Evolutionary conservation across 2,113 vertebrate genomes (phyloP).

Genomic region (Neodontobutis hainanensis): DNA sequence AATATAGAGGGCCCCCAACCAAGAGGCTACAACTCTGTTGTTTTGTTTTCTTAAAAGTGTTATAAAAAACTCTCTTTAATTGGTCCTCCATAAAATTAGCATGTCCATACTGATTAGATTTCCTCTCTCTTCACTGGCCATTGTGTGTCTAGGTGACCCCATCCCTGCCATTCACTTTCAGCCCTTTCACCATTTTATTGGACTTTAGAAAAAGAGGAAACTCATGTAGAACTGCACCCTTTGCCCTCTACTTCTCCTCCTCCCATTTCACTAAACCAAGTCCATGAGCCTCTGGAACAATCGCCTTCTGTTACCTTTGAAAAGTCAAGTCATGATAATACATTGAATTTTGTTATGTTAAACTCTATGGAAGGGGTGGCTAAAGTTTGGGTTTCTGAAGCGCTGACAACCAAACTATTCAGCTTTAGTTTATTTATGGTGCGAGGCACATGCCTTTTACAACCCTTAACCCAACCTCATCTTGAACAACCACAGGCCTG

Average conservation of each 20-base stretch:
- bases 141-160: constrained; percentile 66
- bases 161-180: constrained; percentile 69
- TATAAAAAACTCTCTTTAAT: constrained; percentile 79
- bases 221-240: constrained; percentile 74
- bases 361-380: constrained; percentile 23
- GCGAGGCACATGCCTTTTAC: constrained; percentile 13
- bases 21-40: constrained; percentile 51
- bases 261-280: constrained; percentile 47
- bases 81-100: constrained; percentile 80
- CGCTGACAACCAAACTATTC: constrained; percentile 17
- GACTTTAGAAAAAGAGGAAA: constrained; percentile 65
- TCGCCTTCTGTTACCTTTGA: constrained; percentile 47
- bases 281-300: constrained; percentile 39
- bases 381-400: constrained; percentile 8
- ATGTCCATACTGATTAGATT: constrained; percentile 78
- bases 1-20: constrained; percentile 31
- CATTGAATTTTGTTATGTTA: constrained; percentile 50
- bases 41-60: constrained; percentile 73
- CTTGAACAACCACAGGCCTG: constrained; percentile 1
- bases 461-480: background rate
- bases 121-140: constrained; percentile 67
- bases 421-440: constrained; percentile 34
- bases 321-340: constrained; percentile 40
- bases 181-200: constrained; percentile 76
- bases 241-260: constrained; percentile 66